Evolutionary conservation across 1,140 invertebrate genomes (phyloP).

Genomic region (Paramacrobiotus metropolitanus): DNA sequence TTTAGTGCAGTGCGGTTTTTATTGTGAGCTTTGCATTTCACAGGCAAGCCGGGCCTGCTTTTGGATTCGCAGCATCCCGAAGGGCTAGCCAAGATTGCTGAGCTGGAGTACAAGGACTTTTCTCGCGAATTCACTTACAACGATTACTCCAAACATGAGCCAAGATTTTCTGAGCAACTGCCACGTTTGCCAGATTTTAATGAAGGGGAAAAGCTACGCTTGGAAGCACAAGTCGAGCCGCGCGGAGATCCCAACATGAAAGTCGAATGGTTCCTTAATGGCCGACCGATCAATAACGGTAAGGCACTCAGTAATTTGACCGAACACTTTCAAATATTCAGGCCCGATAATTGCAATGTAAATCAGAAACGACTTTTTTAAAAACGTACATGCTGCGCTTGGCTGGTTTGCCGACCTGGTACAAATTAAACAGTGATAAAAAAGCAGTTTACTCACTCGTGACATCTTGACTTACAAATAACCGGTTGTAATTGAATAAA

Average conservation of each 20-base stretch:
- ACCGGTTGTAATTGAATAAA: no score
- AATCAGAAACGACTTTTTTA: no score
- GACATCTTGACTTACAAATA: no score
- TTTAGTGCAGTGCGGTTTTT: no score
- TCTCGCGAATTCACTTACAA: neutral
- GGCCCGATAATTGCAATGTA: no score
- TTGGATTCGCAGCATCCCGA: constrained; percentile 76
- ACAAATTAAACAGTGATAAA: no score
- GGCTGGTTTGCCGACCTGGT: no score
- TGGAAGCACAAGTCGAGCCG: constrained; percentile 73
- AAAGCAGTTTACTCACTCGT: no score
- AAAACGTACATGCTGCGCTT: no score
- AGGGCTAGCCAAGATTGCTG: constrained; percentile 73
- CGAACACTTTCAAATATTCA: no score
- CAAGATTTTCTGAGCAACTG: neutral
- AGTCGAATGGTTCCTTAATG: constrained; percentile 93
- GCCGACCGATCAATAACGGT: constrained; percentile 40
- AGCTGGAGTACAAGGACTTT: constrained; percentile 45
- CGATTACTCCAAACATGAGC: neutral
- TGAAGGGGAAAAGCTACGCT: constrained; percentile 26
- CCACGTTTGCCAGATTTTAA: constrained; percentile 1
- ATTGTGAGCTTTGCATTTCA: constrained; percentile 26
- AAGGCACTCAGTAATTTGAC: no score
- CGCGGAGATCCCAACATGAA: constrained; percentile 81
- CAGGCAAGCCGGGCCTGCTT: constrained; percentile 45